Base-by-base conservation (phyloP, 2,888 invertebrate genomes). In the Drosophila tripunctata region DNA sequence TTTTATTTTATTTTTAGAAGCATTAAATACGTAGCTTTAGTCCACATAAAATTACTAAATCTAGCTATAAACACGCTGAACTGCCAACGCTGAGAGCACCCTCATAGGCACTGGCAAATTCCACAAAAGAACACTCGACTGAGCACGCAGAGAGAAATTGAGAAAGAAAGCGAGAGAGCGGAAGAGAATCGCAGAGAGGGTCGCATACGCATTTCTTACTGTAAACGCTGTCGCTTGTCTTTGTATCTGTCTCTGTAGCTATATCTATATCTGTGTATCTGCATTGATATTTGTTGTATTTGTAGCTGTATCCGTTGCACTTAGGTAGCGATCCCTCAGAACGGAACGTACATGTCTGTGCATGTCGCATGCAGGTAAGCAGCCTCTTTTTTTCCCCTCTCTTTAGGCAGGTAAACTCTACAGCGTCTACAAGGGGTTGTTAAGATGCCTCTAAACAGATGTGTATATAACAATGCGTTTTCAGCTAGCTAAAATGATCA, bases 331-430 rank as follows among this genome's bases (percentile, higher is more conserved):
- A 73, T 65, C 48, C 58, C 68, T 68, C 15, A 43, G 19, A 14
- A 15, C 14, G 47, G 47, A 40, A 10, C 10, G 27, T n/a, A n/a
- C 85, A 81, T 77, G 77, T 84, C 68, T 41, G n/a, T 64, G 54
- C 82, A 67, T 43, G 73, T 24, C 14, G 22, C 31, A 14, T n/a
- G n/a, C 84, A 83, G 84, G 84, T 80, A 80, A 65, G 36, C 57
- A 30, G 38, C 51, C n/a, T 17, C 30, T 51, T 27, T 10, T 44
- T 22, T 30, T 15, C n/a, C 17, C 30, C 48, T 27, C 27, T 44
- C 27, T 30, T 15, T 14, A 58, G 14, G 47, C 75, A 79, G 75
- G 72, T 71, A 76, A 54, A 33, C 35, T 30, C 12, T 2, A 31
- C 8, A 36, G n/a, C 12, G 31, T 14, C 4, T 24, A n/a, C 19